Evolutionary conservation across 2,113 vertebrate species (phyloP), one percentile per base, ranked within the genome.

Genomic region (Salvelinus namaycush): DNA sequence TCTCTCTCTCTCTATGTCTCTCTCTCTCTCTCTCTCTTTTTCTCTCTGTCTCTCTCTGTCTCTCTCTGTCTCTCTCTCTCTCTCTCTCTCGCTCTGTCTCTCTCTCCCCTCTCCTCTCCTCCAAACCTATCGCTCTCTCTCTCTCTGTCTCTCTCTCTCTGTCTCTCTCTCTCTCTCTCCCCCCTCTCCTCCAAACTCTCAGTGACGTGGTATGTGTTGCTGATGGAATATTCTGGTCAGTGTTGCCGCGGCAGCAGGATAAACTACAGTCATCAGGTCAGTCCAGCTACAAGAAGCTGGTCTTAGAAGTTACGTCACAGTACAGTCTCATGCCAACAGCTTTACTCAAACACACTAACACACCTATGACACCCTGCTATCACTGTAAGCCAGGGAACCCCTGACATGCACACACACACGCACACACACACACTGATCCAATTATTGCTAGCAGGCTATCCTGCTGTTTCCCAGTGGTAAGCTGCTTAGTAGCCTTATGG

Each of bases 371-470:
- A 84, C 85, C 74, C 81, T 49, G 27, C 68, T 31, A 67, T 82
- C 66, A 67, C 9, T 26, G 72, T 89, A 82, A 84, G 72, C 81
- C 13, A 54, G 87, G 90, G 87, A 86, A 89, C 71, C 82, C 82
- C 87, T 76, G 64, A 60, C 79, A n/a, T 65, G 18, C 29, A 83
- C 1, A 78, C 24, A 27, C 82, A 89, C 83, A 31, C 79, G 11
- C 68, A 12, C 29, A 82, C 82, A 89, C 78, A 78, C 83, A 90
- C 4, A 18, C 76, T 91, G 87, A 92, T 91, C 88, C 83, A 88
- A 83, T 91, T 91, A 91, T 86, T 80, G 66, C 81, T 76, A 81
- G 78, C 82, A 78, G 85, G 88, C 72, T 83, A 90, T 85, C 89
- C 89, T 81, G 79, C 88, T 86, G 87, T 84, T 89, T 87, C 86